Evolutionary conservation across 2,113 vertebrate species (phyloP).

Genomic region (Sebastes fasciatus): DNA sequence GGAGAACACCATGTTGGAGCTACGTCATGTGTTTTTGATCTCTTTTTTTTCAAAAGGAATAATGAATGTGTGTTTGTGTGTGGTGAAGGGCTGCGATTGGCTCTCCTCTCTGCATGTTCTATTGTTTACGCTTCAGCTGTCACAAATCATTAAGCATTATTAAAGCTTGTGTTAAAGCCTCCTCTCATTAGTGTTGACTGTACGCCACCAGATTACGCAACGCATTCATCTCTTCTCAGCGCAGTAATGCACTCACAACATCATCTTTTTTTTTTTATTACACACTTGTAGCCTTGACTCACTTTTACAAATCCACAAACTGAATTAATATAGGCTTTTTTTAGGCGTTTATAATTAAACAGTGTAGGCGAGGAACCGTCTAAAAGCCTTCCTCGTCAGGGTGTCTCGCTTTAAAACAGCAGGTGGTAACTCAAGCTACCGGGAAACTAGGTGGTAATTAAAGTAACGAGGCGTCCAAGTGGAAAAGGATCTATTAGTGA

Average conservation of each 20-base stretch:
- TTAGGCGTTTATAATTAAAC: background rate
- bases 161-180: conserved; percentile 26
- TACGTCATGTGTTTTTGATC: conserved; percentile 4
- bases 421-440: background rate
- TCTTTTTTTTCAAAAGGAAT: conserved; percentile 19
- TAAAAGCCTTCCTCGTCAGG: background rate
- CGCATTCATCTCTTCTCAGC: conserved; percentile 1
- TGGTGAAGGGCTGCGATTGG: background rate
- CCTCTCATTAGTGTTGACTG: conserved; percentile 57
- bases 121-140: conserved; percentile 44
- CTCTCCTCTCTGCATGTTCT: background rate
- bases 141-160: conserved; percentile 41
- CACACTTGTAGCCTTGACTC: background rate
- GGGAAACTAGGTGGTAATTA: background rate
- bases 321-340: background rate
- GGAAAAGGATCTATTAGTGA: background rate
- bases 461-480: background rate
- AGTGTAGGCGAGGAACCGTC: too few species aligned
- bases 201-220: conserved; percentile 55
- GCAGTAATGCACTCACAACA: background rate
- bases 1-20: background rate
- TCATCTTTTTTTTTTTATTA: background rate
- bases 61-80: conserved; percentile 16
- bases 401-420: background rate
- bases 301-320: background rate